Evolutionary conservation across 2,888 invertebrate species (phyloP).

Genomic region (Tipula helvola): DNA sequence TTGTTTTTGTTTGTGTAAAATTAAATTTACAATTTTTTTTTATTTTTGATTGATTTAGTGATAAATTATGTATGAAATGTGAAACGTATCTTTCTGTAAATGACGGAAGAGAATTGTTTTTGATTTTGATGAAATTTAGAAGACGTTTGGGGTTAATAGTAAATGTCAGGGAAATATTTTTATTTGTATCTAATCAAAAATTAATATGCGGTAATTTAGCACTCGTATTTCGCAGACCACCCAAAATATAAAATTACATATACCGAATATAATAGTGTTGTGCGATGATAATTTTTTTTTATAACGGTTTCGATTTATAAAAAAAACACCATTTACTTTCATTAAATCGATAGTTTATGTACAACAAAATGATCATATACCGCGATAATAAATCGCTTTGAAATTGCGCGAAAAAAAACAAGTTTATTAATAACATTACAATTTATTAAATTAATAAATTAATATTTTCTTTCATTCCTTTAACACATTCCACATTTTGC

Average conservation of each 20-base stretch:
- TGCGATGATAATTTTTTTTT: not conserved
- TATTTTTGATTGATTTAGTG: not conserved
- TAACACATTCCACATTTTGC: not conserved
- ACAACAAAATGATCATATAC: not conserved
- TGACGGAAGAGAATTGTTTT: not conserved
- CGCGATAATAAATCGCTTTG: not conserved
- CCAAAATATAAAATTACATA: not conserved
- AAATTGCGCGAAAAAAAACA: not conserved
- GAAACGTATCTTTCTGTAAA: not conserved
- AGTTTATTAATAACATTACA: not conserved
- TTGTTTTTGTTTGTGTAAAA: not conserved
- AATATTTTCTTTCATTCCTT: not conserved
- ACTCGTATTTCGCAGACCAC: not conserved
- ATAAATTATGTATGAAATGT: not conserved
- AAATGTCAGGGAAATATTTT: not conserved
- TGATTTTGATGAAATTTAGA: not conserved
- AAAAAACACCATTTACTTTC: not conserved
- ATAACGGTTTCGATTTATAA: not conserved
- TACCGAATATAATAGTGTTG: not conserved
- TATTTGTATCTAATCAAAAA: not conserved
- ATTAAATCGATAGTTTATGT: conserved; percentile 4
- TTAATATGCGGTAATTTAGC: not conserved
- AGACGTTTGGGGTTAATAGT: not conserved
- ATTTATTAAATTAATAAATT: not conserved
- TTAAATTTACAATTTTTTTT: not conserved